These are phyloP conservation scores for Diogma glabrata DNA, from an alignment of 2,888 invertebrate genomes.

Conservation along the genomic window DNA sequence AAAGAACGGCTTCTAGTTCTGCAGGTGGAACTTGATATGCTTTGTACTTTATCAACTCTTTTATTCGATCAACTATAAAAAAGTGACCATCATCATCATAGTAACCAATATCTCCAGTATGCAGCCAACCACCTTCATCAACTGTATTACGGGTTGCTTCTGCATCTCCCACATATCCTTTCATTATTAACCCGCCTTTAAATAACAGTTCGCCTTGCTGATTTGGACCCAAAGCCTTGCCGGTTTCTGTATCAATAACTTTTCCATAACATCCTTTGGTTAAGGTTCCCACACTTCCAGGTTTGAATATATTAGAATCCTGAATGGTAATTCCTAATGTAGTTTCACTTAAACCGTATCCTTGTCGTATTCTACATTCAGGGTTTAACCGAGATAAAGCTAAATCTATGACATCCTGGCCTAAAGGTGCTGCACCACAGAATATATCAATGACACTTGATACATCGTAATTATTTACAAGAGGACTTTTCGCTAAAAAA, in stretches of 20 bases:
- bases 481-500: constrained; percentile 70
- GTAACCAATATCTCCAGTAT: constrained; percentile 73
- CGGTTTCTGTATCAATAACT: constrained; percentile 49
- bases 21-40: constrained; percentile 80
- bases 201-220: constrained; percentile 75
- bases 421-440: constrained; percentile 75
- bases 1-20: constrained; percentile 68
- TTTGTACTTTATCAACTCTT: constrained; percentile 86
- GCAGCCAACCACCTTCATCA: constrained; percentile 63
- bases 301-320: constrained; percentile 34
- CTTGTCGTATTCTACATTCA: constrained; percentile 50
- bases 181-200: constrained; percentile 69
- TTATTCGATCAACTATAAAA: constrained; percentile 73
- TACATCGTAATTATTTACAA: constrained; percentile 64
- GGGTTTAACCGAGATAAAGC: constrained; percentile 35
- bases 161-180: constrained; percentile 69
- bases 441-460: constrained; percentile 55
- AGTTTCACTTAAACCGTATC: constrained; percentile 72
- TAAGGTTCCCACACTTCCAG: constrained; percentile 55
- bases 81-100: constrained; percentile 65
- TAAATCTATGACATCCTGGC: constrained; percentile 54
- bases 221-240: constrained; percentile 45
- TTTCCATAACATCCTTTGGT: constrained; percentile 52
- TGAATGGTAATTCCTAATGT: constrained; percentile 46
- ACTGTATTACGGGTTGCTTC: constrained; percentile 51